Base-by-base conservation (phyloP, 1,140 invertebrate genomes). In the Drosophila kurseongensis region DNA sequence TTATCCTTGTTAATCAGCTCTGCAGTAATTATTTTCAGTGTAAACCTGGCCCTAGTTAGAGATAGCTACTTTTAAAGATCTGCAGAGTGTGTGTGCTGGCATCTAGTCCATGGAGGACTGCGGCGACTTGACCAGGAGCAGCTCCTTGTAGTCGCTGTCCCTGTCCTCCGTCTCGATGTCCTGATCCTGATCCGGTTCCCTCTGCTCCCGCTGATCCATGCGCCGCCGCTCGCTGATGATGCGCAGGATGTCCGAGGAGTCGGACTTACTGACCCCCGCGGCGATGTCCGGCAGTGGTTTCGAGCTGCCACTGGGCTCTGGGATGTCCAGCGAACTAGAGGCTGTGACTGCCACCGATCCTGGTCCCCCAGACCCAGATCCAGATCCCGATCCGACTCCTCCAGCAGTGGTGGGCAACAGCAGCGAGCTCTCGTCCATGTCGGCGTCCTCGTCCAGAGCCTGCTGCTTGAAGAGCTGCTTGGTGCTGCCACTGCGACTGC, bases 391-490 rank as follows among this genome's bases (percentile, higher is more conserved):
- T 23, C 23, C 23, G 3, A 2, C 29, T 32, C 29, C 18, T 5
- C 48, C 4, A 50, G 40, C 10, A 4, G 32, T 9, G 4, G 75
- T 44, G 5, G 91, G 92, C 55, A 92, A 40, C 47, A 92, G 65
- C 50, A 92, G 56, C 18, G 91, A 92, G 32, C 56, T 92, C 62
- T 92, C 92, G 48, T 92, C 91, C 73, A 92, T 81, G 58, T 86
- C 83, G 44, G 83, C 86, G 27, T 92, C 92, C 77, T 92, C 92
- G 59, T 92, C 92, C 12, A 92, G 75, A 1, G 92, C 92, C 67
- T 92, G 89, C 60, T 92, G 92, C 60, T 92, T 92, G 68, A 92
- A 92, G 9, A 92, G 80, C 65, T 92, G 92, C 62, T 92, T 92
- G 35, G 91, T 92, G 71, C 92, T 92, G 61, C 92, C 92, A 59